Conservation (phyloP, 2,113 vertebrate genomes). For the Nycticryphes semicollaris region DNA sequence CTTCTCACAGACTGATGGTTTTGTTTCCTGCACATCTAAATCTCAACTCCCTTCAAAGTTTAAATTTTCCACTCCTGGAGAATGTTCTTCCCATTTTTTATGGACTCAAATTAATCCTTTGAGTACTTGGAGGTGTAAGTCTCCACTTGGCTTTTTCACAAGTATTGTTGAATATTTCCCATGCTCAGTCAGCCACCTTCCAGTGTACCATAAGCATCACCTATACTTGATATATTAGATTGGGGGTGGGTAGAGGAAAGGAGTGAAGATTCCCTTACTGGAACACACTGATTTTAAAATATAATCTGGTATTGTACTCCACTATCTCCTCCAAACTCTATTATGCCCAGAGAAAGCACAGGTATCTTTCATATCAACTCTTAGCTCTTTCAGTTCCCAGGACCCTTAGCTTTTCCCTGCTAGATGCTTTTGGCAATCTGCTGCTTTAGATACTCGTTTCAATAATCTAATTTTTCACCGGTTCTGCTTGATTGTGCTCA, state of each 20-base stretch:
- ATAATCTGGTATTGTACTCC: neutral
- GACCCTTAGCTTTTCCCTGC: neutral
- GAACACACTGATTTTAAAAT: neutral
- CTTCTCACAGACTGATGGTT: neutral
- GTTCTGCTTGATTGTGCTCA: neutral
- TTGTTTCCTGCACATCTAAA: neutral
- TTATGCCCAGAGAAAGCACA: neutral
- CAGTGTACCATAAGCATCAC: neutral
- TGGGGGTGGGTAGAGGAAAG: neutral
- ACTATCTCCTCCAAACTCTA: neutral
- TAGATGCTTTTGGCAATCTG: neutral
- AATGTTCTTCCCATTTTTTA: neutral
- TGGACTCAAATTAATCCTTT: neutral
- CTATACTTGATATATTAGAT: neutral
- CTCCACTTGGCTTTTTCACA: neutral
- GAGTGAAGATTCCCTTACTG: neutral
- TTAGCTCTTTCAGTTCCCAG: neutral
- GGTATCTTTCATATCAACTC: neutral
- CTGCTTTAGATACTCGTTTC: neutral
- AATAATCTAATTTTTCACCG: neutral
- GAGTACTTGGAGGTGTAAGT: neutral
- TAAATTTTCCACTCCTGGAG: neutral
- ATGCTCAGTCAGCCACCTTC: neutral
- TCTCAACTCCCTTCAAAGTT: neutral
- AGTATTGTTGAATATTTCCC: neutral